These are phyloP conservation scores for Karalla daura DNA, from an alignment of 2,797 vertebrate genomes.

Conservation along the genomic window DNA sequence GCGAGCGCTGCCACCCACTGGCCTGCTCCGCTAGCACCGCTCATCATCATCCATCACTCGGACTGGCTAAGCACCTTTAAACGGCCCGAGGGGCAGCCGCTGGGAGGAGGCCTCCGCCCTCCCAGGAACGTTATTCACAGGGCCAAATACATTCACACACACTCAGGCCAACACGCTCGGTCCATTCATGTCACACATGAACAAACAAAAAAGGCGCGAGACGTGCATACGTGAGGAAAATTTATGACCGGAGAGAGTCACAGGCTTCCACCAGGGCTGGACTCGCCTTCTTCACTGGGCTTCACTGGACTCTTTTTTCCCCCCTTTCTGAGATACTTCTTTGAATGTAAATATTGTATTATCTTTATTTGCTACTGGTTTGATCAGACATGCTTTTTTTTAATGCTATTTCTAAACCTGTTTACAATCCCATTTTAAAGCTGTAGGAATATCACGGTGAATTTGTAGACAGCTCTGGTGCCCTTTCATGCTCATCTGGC, in stretches of 20 bases:
- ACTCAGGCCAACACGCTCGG: constrained; percentile 10
- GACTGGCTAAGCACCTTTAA: constrained; percentile 66
- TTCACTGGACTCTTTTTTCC: no score
- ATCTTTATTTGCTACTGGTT: no score
- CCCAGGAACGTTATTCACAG: constrained; percentile 28
- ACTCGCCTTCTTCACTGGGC: no score
- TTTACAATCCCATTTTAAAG: no score
- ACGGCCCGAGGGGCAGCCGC: constrained; percentile 46
- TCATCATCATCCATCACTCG: constrained; percentile 69
- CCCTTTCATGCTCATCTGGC: no score
- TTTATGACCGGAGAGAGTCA: neutral
- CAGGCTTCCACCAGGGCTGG: neutral
- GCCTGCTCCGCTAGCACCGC: constrained; percentile 39
- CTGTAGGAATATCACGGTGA: no score
- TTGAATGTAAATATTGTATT: no score
- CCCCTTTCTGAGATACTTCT: no score
- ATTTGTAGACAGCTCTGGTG: no score
- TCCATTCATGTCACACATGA: constrained; percentile 16
- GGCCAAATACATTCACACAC: constrained; percentile 48
- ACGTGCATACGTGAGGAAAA: neutral
- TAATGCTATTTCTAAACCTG: no score
- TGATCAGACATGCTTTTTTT: no score
- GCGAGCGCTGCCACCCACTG: constrained; percentile 31
- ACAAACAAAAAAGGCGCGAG: constrained; percentile 14
- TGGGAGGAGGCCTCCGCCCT: constrained; percentile 31